These are phyloP conservation scores for Takifugu bimaculatus DNA, from an alignment of 2,113 vertebrate species.

Conservation along the genomic window DNA sequence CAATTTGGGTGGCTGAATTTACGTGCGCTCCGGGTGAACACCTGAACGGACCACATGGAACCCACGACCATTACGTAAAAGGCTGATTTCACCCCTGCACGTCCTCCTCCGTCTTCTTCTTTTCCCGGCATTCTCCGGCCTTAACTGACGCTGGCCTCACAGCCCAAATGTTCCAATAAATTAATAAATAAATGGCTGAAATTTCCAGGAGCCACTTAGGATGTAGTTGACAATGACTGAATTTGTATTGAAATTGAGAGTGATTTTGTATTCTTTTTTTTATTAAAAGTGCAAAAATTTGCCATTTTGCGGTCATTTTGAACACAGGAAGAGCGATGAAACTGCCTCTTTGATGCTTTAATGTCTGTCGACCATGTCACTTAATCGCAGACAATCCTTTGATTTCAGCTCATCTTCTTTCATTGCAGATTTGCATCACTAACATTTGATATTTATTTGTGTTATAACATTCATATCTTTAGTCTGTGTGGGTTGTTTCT, in stretches of 20 bases:
- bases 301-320: neutral
- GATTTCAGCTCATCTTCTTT: too few species aligned
- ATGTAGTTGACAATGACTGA: neutral
- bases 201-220: too few species aligned
- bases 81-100: conserved; percentile 33
- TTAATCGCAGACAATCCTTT: too few species aligned
- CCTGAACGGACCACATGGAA: conserved; percentile 8
- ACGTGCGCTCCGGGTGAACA: conserved; percentile 10
- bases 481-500: too few species aligned
- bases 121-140: neutral
- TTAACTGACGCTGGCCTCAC: neutral
- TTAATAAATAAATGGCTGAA: neutral
- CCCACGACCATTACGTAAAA: conserved; percentile 55
- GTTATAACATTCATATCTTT: too few species aligned
- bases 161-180: neutral
- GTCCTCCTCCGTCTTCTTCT: conserved; percentile 1
- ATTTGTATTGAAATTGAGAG: neutral
- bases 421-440: too few species aligned
- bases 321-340: too few species aligned
- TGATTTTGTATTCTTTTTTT: neutral
- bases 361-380: too few species aligned
- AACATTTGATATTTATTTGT: too few species aligned
- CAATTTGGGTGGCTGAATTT: conserved; percentile 3
- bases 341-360: too few species aligned
- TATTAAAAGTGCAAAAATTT: neutral